These are phyloP conservation scores for Drosophila limbata DNA, from an alignment of 2,888 invertebrate genomes.

Conservation along the genomic window DNA sequence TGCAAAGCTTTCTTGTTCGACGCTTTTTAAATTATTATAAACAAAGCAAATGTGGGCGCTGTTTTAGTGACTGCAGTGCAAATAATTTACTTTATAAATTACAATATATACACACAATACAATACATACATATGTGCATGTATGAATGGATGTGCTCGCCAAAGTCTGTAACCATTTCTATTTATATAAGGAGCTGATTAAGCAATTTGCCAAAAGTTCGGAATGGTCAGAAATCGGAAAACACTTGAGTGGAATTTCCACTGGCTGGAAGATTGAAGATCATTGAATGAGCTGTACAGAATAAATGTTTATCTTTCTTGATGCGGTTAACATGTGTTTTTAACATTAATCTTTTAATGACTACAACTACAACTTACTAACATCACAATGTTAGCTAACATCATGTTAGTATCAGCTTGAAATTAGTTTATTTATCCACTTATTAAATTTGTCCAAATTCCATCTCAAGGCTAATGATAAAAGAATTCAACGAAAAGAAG, in stretches of 20 bases:
- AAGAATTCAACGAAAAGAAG: background rate
- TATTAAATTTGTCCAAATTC: too few species aligned
- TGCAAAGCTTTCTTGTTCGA: constrained; percentile 41
- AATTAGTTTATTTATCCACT: too few species aligned
- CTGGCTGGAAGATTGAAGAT: background rate
- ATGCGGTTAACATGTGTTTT: background rate
- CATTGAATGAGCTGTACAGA: constrained; percentile 4
- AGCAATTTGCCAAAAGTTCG: constrained; percentile 28
- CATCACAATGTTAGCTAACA: background rate
- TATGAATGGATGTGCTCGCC: constrained; percentile 3
- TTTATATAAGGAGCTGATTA: constrained; percentile 49
- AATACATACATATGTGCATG: background rate
- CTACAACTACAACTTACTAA: background rate
- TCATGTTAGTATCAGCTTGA: background rate
- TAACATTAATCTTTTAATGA: background rate
- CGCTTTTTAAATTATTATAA: constrained; percentile 74
- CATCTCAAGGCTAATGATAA: background rate
- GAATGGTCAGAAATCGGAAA: constrained; percentile 24
- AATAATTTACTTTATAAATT: constrained; percentile 56
- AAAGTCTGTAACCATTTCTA: constrained; percentile 36
- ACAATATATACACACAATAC: background rate
- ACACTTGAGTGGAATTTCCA: constrained; percentile 26
- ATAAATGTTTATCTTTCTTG: background rate
- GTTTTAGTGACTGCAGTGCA: constrained; percentile 72
- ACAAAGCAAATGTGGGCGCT: constrained; percentile 64